Base-by-base conservation (phyloP, 2,797 vertebrate species). In the Sebastes baramenuke region DNA sequence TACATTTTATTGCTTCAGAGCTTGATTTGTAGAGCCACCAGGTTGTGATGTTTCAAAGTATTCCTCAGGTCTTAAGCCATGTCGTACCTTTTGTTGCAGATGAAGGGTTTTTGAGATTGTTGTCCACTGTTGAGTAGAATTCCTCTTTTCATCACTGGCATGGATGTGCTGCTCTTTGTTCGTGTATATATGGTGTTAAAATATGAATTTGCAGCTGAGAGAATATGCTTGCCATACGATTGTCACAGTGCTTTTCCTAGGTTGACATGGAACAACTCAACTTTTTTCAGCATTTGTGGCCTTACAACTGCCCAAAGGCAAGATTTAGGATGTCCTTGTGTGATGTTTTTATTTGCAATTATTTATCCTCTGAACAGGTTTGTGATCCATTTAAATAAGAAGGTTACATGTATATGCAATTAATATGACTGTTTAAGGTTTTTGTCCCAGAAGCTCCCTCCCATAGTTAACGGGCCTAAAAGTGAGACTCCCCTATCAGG, bases 21-120 rank as follows among this genome's bases (percentile, higher is more conserved):
- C 85, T 87, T 67, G 69, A 88, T 90, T 70, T 67, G 75, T 65
- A 81, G 72, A 83, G 34, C 72, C 82, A 58, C 69, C 72, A 83
- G 79, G 72, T 84, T 82, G 90, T 83, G 88, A 87, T 71, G 79
- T 88, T 84, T 89, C 77, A 38, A 83, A 88, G 89, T 88, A 85
- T 93, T 94, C 89, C 92, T 94, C 93, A 93, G 93, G 92, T 93
- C 87, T 93, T 85, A 83, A 89, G 84, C 92, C 88, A 90, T 87
- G 87, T 89, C 52, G 66, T 89, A 88, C 86, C 75, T 89, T 52
- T 86, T 64, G 71, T 93, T 82, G 79, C 81, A 90, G 81, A 88
- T 90, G 85, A 92, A 89, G 89, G 82, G 58, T 84, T 91, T 87
- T 83, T 72, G 76, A 89, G 77, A 65, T 85, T 55, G 64, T 86